These are phyloP conservation scores for Macroglossus sobrinus DNA, from an alignment of 2,113 vertebrate genomes.

Conservation along the genomic window DNA sequence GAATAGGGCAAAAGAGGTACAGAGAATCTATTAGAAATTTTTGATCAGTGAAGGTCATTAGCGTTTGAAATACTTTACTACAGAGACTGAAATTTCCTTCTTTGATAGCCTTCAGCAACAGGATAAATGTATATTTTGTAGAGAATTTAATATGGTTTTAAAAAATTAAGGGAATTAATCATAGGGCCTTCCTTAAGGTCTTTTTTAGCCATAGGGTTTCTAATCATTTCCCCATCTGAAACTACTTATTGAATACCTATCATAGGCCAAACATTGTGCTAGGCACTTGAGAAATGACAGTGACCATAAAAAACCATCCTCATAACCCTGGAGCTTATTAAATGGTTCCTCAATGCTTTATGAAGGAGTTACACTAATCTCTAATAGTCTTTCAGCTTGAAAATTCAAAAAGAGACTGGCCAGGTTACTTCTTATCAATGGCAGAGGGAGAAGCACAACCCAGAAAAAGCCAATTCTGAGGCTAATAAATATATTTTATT, in stretches of 20 bases:
- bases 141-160: conserved; percentile 30
- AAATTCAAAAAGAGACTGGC: not conserved
- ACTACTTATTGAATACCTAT: not conserved
- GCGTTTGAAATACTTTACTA: not conserved
- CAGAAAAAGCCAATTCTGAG: not conserved
- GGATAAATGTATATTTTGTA: conserved; percentile 48
- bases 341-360: not conserved
- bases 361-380: not conserved
- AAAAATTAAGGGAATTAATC: conserved; percentile 40
- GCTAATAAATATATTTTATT: not conserved
- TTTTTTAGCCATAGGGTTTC: not conserved
- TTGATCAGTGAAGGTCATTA: conserved; percentile 33
- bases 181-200: not conserved
- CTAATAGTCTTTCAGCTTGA: not conserved
- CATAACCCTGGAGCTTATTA: not conserved
- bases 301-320: not conserved
- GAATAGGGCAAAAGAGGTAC: not conserved
- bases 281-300: not conserved
- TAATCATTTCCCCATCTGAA: not conserved
- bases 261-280: not conserved
- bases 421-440: not conserved
- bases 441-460: not conserved
- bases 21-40: conserved; percentile 26
- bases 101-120: conserved; percentile 35
- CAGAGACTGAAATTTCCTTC: conserved; percentile 17